phyloP scores from a whole-genome alignment of 2,888 invertebrate genomes.

The Papilio demoleus region DNA sequence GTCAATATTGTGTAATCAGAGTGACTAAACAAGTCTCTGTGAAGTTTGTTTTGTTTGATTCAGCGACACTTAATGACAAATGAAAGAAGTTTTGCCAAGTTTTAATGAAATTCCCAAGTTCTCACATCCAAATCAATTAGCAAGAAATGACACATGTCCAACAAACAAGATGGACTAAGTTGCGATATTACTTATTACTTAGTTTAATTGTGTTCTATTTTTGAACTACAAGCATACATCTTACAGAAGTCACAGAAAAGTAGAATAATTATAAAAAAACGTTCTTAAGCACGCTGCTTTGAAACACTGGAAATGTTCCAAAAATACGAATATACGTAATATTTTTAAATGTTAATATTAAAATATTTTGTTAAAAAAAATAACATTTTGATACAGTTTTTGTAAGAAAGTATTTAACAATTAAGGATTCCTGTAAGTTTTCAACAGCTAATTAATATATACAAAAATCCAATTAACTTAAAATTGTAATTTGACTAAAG shows the following conservation, averaged over 20 bases:
- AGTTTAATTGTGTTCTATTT: neutral
- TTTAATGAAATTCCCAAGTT: constrained; percentile 36
- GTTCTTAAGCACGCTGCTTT: no score
- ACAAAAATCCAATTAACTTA: constrained; percentile 3
- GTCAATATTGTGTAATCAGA: constrained; percentile 22
- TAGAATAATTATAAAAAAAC: no score
- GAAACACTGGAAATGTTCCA: no score
- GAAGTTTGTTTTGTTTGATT: constrained; percentile 32
- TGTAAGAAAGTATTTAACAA: no score
- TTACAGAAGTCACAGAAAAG: no score
- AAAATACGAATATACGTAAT: no score
- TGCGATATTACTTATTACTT: constrained; percentile 17
- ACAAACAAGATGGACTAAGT: constrained; percentile 22
- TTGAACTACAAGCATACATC: neutral
- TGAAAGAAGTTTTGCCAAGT: constrained; percentile 35
- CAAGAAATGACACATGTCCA: constrained; percentile 32
- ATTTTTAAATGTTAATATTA: no score
- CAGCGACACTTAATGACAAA: constrained; percentile 35
- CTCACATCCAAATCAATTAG: constrained; percentile 36
- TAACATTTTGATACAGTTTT: no score
- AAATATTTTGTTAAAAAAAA: no score
- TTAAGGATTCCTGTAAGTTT: no score
- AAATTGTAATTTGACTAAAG: constrained; percentile 9
- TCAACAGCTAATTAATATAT: neutral
- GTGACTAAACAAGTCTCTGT: constrained; percentile 21